Evolutionary conservation across 2,888 invertebrate species (phyloP).

Genomic region (Cryptops parisi): DNA sequence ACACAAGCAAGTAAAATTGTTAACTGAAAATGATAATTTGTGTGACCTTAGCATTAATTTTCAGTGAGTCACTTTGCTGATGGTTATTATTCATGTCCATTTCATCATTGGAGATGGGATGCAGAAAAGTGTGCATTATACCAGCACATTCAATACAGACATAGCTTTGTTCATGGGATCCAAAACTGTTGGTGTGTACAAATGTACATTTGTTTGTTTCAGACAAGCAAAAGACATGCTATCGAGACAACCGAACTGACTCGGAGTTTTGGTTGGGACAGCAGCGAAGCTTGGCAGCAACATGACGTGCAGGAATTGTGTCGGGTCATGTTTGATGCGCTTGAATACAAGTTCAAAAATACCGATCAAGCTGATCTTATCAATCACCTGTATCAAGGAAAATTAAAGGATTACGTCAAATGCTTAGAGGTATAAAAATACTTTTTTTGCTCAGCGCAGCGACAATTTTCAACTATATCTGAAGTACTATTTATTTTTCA

Average conservation of each 20-base stretch:
- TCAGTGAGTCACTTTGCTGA: no score
- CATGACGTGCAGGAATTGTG: constrained; percentile 84
- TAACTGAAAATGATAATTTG: no score
- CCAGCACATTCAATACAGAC: no score
- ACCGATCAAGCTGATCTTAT: constrained; percentile 68
- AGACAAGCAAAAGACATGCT: constrained; percentile 61
- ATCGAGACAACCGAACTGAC: constrained; percentile 78
- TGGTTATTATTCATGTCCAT: no score
- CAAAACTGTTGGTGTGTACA: no score
- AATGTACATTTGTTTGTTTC: no score
- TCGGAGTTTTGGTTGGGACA: constrained; percentile 79
- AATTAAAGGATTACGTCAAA: constrained; percentile 77
- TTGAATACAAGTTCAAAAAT: constrained; percentile 67
- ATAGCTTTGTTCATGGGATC: no score
- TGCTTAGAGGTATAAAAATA: constrained; percentile 46
- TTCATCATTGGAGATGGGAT: no score
- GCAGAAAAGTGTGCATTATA: no score
- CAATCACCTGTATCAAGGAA: constrained; percentile 53
- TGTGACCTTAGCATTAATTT: no score
- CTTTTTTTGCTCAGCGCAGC: no score
- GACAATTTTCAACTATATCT: not conserved
- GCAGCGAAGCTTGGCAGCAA: constrained; percentile 78
- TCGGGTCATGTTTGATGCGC: constrained; percentile 77
- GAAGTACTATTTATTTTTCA: constrained; percentile 22
- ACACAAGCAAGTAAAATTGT: no score